Evolutionary conservation across 2,113 vertebrate species (phyloP), one percentile per base, ranked within the genome.

Genomic region (Pituophis catenifer): DNA sequence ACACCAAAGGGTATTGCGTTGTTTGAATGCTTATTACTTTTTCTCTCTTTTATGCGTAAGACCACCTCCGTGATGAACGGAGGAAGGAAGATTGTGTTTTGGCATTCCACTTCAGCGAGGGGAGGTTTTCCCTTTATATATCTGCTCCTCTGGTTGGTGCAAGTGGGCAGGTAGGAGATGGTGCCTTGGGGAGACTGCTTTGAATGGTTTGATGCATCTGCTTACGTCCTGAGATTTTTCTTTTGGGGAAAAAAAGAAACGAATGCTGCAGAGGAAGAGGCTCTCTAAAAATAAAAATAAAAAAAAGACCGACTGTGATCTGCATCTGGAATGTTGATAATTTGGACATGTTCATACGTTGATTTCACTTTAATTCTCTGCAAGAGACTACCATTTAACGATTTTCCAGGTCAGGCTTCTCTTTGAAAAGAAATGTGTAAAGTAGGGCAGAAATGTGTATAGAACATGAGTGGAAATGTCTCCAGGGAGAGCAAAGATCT

Each of bases 1-100:
- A 92, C 91, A 94, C 93, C 93, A 94, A 94, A 94, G 91, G 93
- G 81, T 90, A 86, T 94, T 86, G 17, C 21, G n/a, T 91, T 89
- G 1, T 91, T 33, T 87, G 75, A 50, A 65, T 93, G 92, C 75
- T 52, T 92, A 70, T 94, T 87, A 26, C 38, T 89, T 55, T 92
- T 19, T 65, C 13, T 88, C 24, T 88, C 17, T 88, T 5, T 92
- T 29, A 59, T 5, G 50, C 17, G 44, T 24, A 17, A 86, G 59
- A 5, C 55, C 54, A 33, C 48, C 88, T 85, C 81, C 0, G 4
- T 33, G 70, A 3, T 44, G n/a, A 12, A n/a, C 21, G 44, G 57
- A 90, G 91, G 55, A 90, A 52, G n/a, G 70, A 85, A 33, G 53
- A 10, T 9, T 21, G 9, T 33, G 50, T 9, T 57, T 91, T 89